Conservation (phyloP, 2,113 vertebrate genomes). For the Hyperoodon ampullatus region DNA sequence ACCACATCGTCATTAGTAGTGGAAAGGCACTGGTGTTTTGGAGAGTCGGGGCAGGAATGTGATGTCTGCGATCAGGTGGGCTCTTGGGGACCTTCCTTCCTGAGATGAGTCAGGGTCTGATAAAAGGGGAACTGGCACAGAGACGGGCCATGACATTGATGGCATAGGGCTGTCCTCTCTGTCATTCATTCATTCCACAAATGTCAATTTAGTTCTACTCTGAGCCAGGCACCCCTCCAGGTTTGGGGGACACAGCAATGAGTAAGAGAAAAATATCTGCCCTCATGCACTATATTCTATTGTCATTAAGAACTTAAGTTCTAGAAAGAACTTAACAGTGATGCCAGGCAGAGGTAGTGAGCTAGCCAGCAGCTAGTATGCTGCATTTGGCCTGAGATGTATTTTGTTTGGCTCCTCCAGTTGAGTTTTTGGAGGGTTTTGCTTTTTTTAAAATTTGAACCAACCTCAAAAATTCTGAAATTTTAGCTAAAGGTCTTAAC, state of each 20-base stretch:
- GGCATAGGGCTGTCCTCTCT: background rate
- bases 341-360: background rate
- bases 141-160: background rate
- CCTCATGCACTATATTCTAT: background rate
- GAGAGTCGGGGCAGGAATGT: background rate
- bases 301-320: background rate
- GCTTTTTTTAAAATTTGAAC: background rate
- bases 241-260: background rate
- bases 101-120: background rate
- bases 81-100: background rate
- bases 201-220: background rate
- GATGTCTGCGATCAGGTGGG: background rate
- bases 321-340: background rate
- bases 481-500: background rate
- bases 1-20: rapidly evolving
- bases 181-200: background rate
- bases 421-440: background rate
- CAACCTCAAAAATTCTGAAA: background rate
- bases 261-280: background rate
- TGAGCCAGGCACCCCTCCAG: background rate
- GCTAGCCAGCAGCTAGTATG: background rate
- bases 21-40: background rate
- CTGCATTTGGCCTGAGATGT: background rate
- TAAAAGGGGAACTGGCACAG: background rate
- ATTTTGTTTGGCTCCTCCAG: background rate